phyloP scores from a whole-genome alignment of 2,888 invertebrate species.

The Tyria jacobaeae region DNA sequence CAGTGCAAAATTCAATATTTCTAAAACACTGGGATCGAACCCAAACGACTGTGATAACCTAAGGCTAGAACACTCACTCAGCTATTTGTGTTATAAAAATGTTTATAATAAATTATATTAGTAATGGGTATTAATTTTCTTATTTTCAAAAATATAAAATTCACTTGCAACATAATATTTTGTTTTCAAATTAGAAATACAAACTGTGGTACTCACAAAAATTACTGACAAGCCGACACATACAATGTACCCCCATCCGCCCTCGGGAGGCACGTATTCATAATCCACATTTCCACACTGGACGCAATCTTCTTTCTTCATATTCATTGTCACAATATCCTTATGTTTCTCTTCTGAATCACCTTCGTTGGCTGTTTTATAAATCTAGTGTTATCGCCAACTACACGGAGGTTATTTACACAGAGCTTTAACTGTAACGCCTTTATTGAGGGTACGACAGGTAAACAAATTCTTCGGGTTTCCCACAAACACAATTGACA shows the following conservation, averaged over 20 bases:
- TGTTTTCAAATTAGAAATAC: too few relatives aligned
- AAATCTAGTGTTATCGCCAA: constrained; percentile 67
- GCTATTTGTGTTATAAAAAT: too few relatives aligned
- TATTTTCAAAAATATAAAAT: too few relatives aligned
- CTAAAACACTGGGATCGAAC: too few relatives aligned
- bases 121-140: too few relatives aligned
- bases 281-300: constrained; percentile 68
- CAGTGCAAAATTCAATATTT: too few relatives aligned
- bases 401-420: constrained; percentile 65
- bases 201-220: constrained; percentile 85
- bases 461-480: constrained; percentile 73
- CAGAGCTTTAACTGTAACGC: constrained; percentile 67
- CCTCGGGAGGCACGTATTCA: constrained; percentile 87
- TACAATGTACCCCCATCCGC: constrained; percentile 91
- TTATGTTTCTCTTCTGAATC: constrained; percentile 37
- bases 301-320: constrained; percentile 56
- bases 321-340: constrained; percentile 62
- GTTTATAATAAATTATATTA: too few relatives aligned
- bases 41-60: too few relatives aligned
- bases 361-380: constrained; percentile 67
- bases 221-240: constrained; percentile 88
- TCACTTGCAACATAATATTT: too few relatives aligned
- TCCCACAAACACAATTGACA: constrained; percentile 72
- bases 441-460: constrained; percentile 68
- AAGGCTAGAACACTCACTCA: too few relatives aligned